These are phyloP conservation scores for Periplaneta americana DNA, from an alignment of 1,140 invertebrate species.

Conservation along the genomic window DNA sequence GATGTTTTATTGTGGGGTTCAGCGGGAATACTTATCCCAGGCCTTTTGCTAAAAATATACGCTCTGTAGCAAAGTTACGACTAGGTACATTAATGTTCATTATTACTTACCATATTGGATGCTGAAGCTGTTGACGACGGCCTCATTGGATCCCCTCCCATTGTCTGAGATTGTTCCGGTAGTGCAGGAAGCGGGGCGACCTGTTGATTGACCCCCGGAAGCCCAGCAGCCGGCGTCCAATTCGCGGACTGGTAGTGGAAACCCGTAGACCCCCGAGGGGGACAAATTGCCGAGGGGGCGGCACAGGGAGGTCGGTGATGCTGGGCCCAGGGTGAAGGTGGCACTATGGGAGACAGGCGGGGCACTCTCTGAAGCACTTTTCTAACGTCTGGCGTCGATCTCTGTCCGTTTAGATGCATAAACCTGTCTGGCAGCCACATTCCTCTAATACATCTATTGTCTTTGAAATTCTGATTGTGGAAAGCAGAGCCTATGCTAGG, in stretches of 20 bases:
- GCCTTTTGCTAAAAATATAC: too few species aligned
- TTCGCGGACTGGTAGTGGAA: not conserved
- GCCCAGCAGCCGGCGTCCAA: not conserved
- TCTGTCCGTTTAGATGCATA: not conserved
- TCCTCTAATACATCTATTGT: not conserved
- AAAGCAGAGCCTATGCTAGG: too few species aligned
- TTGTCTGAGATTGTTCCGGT: not conserved
- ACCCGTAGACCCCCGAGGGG: not conserved
- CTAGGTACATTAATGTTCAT: too few species aligned
- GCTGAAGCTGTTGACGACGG: not conserved
- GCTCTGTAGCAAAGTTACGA: too few species aligned
- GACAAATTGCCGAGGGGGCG: not conserved
- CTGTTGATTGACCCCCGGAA: not conserved
- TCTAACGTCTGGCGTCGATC: not conserved
- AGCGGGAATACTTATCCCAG: too few species aligned
- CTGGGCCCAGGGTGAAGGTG: not conserved
- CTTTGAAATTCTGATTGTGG: not conserved
- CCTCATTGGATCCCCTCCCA: too few species aligned
- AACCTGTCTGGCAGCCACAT: not conserved
- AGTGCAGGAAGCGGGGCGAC: not conserved
- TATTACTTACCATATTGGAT: not conserved
- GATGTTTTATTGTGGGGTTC: too few species aligned
- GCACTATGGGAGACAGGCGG: not conserved
- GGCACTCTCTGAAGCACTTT: not conserved
- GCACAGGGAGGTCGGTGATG: constrained; percentile 1